Evolutionary conservation across 1,140 invertebrate genomes (phyloP).

Genomic region (Steinernema feltiae): DNA sequence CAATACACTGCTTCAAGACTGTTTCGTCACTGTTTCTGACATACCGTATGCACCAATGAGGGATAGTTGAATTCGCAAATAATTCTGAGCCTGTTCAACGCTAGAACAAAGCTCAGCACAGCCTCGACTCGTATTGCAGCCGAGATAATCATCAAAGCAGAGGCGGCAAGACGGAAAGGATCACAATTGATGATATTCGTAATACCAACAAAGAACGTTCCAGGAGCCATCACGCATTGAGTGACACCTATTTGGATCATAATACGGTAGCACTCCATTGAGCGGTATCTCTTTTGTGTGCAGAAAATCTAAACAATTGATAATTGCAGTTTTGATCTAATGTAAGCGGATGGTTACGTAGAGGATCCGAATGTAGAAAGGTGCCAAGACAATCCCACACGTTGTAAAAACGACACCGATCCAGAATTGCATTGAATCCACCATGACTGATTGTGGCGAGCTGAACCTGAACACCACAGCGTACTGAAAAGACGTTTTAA

Average conservation of each 20-base stretch:
- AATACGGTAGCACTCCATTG: not conserved
- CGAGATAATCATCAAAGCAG: not conserved
- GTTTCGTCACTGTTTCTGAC: not conserved
- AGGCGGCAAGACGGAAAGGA: not conserved
- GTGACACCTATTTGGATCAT: not conserved
- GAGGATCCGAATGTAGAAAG: not conserved
- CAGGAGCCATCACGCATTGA: not conserved
- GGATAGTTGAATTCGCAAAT: not conserved
- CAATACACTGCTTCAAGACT: not conserved
- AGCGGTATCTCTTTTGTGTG: not conserved
- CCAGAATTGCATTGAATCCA: not conserved
- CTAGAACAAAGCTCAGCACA: not conserved
- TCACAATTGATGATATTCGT: not conserved
- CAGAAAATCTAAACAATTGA: constrained; percentile 4
- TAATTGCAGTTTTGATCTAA: not conserved
- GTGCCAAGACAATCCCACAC: not conserved
- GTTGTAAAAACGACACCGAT: not conserved
- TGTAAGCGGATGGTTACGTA: not conserved
- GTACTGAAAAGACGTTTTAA: no score
- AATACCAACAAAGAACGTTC: not conserved
- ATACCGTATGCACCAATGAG: not conserved
- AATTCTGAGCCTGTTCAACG: not conserved
- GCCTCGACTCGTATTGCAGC: not conserved
- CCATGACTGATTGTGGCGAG: no score
- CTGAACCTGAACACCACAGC: no score